Percentiles rank a stretch among this genome's conserved stretches.
Conservation (phyloP, 2,113 vertebrate species). For the Nothoprocta perdicaria region DNA sequence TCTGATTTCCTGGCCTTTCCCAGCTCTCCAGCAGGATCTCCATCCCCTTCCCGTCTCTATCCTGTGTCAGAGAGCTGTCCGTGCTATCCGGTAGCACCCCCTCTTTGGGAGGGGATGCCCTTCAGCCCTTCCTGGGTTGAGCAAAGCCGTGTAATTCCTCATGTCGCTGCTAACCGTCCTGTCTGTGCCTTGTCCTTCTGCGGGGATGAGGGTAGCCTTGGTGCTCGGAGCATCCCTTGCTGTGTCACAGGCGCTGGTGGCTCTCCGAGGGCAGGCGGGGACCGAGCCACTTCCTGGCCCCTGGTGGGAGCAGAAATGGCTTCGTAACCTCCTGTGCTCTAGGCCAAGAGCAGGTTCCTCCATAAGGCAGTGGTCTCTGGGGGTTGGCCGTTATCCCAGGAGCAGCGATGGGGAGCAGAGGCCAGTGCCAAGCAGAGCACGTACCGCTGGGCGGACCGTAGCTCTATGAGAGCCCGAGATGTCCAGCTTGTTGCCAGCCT, state of each 20-base stretch:
- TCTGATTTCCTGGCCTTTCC: background rate
- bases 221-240: background rate
- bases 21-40: background rate
- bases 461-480: background rate
- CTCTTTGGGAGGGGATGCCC: background rate
- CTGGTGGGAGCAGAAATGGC: background rate
- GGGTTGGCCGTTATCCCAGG: background rate
- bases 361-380: rapidly evolving
- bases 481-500: background rate
- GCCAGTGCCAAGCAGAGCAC: background rate
- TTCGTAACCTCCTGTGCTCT: rapidly evolving
- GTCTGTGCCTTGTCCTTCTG: background rate
- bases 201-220: background rate
- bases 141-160: background rate
- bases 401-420: background rate
- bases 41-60: rapidly evolving
- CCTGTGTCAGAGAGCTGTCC: background rate
- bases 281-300: background rate
- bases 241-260: background rate
- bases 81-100: background rate
- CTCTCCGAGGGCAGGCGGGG: background rate
- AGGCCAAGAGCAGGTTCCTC: background rate
- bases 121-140: rapidly evolving
- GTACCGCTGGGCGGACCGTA: rapidly evolving
- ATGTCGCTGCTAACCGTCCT: background rate